Conservation (phyloP, 2,797 vertebrate species). For the Manis crassicaudata region DNA sequence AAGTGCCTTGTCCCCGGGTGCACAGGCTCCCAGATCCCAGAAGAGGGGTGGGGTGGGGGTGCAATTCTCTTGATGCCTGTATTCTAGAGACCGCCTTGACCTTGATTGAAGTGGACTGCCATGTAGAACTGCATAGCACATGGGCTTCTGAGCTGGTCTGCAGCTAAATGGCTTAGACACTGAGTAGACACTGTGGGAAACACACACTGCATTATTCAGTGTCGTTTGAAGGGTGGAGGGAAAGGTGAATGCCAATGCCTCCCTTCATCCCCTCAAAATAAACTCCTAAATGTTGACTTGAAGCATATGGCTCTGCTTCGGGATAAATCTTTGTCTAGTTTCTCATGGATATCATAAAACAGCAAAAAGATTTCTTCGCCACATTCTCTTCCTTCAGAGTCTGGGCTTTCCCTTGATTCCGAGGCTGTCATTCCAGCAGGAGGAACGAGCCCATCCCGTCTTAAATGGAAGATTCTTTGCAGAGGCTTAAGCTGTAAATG, state of each 20-base stretch:
- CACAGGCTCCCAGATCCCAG: neutral
- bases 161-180: neutral
- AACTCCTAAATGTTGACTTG: conserved; percentile 23
- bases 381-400: neutral
- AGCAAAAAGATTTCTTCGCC: neutral
- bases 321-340: neutral
- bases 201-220: conserved; percentile 3
- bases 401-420: neutral
- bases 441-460: neutral
- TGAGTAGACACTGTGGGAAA: fast-evolving
- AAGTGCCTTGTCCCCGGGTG: neutral
- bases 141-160: neutral
- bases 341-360: neutral
- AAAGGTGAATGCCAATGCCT: neutral
- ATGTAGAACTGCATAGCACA: fast-evolving
- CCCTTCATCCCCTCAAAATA: neutral
- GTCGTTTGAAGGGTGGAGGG: neutral
- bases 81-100: neutral
- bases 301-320: neutral
- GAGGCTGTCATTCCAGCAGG: neutral
- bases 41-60: neutral
- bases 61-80: neutral
- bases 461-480: fast-evolving
- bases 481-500: fast-evolving
- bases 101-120: neutral